These are phyloP conservation scores for Psittacula derbiana DNA, from an alignment of 2,797 vertebrate genomes.

Conservation along the genomic window DNA sequence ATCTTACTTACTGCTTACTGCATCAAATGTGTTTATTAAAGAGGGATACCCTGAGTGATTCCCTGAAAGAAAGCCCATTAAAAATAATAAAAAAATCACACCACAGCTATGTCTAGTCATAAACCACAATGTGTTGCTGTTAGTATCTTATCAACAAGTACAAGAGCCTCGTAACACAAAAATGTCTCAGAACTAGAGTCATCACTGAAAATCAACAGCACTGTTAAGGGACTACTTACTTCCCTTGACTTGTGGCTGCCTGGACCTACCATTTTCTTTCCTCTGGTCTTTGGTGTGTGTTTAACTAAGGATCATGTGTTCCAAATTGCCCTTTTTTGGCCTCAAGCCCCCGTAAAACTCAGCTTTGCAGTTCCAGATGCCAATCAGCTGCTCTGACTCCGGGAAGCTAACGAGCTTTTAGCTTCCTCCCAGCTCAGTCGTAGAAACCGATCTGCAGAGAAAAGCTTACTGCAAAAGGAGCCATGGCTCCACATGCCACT, in stretches of 20 bases:
- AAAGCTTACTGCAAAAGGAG: not conserved
- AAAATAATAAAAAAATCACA: not conserved
- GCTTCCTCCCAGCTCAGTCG: constrained; percentile 2
- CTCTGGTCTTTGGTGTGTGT: not conserved
- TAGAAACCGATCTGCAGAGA: not conserved
- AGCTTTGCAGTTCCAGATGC: constrained; percentile 34
- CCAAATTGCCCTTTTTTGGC: constrained; percentile 20
- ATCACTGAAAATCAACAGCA: not conserved
- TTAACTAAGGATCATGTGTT: constrained; percentile 18
- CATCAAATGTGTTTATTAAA: not conserved
- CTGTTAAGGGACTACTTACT: not conserved
- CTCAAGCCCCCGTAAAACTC: not conserved
- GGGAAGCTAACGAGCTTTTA: constrained; percentile 25
- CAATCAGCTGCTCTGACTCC: constrained; percentile 21
- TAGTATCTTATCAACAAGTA: not conserved
- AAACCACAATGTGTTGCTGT: not conserved
- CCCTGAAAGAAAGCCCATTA: not conserved
- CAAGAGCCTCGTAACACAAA: not conserved
- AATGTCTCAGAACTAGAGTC: not conserved
- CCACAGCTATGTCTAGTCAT: not conserved
- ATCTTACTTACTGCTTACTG: not conserved
- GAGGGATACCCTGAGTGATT: not conserved
- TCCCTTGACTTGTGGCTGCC: not conserved
- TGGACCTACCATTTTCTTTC: not conserved
- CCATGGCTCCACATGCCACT: not conserved